A percentile compares a stretch with the other conserved stretches of the same genome.
Conservation (phyloP, 2,113 vertebrate species). For the Sylvicapra grimmia region DNA sequence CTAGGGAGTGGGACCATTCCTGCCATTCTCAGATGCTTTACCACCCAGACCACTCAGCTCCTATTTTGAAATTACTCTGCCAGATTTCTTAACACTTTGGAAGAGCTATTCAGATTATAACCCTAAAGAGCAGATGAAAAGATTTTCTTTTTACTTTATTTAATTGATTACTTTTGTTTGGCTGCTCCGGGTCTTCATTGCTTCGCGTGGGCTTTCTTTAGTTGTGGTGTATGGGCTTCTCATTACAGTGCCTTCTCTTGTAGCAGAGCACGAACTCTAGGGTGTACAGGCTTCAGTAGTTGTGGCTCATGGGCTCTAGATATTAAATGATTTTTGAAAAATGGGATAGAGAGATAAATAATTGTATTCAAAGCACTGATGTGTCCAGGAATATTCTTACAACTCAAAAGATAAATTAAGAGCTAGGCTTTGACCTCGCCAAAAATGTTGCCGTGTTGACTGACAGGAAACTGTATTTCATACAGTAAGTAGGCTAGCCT, state of each 20-base stretch:
- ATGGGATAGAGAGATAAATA: neutral
- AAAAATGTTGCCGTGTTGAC: neutral
- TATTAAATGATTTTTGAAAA: neutral
- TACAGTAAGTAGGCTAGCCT: slow-evolving; percentile 14
- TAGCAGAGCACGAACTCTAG: neutral
- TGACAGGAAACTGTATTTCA: slow-evolving; percentile 9
- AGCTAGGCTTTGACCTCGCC: neutral
- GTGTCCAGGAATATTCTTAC: neutral
- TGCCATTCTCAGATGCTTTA: neutral
- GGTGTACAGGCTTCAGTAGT: neutral
- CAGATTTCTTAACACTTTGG: slow-evolving; percentile 9
- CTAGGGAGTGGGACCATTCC: neutral
- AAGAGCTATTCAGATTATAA: neutral
- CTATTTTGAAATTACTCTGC: slow-evolving; percentile 18
- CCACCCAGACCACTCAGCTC: neutral
- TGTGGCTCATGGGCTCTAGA: neutral
- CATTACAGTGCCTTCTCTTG: neutral
- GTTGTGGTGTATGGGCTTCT: neutral
- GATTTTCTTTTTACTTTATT: neutral
- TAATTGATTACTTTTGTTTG: neutral
- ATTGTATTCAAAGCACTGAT: neutral
- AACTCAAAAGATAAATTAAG: neutral
- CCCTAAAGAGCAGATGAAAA: neutral
- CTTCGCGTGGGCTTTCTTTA: neutral
- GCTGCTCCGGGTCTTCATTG: neutral